Evolutionary conservation across 1,140 invertebrate species (phyloP).

Genomic region (Tetramorium simillimum): DNA sequence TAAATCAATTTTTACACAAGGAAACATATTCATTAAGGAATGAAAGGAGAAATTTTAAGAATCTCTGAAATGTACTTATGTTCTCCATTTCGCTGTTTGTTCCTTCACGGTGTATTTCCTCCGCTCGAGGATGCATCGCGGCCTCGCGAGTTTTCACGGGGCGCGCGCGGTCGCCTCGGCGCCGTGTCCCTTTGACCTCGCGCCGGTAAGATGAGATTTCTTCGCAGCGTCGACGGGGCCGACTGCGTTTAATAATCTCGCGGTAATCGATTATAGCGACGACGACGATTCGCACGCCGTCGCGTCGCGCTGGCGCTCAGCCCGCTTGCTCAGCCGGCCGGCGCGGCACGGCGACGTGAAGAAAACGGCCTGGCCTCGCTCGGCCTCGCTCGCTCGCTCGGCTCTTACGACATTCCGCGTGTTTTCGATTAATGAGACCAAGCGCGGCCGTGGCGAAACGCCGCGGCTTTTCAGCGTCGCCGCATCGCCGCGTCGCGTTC

Average conservation of each 20-base stretch:
- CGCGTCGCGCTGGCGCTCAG: not conserved
- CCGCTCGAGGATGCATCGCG: not conserved
- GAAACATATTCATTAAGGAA: not conserved
- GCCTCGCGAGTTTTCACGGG: constrained; percentile 54
- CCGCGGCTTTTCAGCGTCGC: constrained; percentile 56
- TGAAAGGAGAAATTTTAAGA: not conserved
- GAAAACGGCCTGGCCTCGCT: not conserved
- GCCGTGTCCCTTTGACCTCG: constrained; percentile 70
- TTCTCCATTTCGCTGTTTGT: not conserved
- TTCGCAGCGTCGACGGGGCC: constrained; percentile 32
- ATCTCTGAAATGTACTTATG: not conserved
- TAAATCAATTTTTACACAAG: constrained; percentile 4
- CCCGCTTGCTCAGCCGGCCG: not conserved
- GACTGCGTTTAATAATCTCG: constrained; percentile 68
- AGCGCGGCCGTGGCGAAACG: constrained; percentile 27
- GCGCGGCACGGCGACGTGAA: not conserved
- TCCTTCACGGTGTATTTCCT: not conserved
- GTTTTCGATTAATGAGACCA: constrained; percentile 71
- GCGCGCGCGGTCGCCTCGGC: constrained; percentile 49
- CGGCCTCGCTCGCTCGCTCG: not conserved
- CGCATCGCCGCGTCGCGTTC: constrained; percentile 64
- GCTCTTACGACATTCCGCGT: constrained; percentile 64
- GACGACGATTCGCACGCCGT: constrained; percentile 60
- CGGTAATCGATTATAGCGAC: constrained; percentile 67
- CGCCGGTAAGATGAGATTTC: constrained; percentile 57